These are phyloP conservation scores for Stomorhina lunata DNA, from an alignment of 2,888 invertebrate genomes.

Conservation along the genomic window DNA sequence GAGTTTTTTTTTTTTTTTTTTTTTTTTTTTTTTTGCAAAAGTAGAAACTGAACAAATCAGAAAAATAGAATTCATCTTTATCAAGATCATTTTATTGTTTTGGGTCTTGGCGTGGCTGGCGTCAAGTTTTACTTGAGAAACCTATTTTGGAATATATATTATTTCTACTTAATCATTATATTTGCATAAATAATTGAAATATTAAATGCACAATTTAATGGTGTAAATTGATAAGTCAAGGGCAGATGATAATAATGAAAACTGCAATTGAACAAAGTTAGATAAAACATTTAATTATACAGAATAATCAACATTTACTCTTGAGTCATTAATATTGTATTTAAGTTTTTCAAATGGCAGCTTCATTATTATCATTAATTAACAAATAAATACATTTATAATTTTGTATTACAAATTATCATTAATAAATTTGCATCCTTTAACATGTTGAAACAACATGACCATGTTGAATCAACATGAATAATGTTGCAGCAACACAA, in stretches of 20 bases:
- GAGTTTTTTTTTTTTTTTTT: not conserved
- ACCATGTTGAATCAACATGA: too few relatives aligned
- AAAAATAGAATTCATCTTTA: conserved; percentile 9
- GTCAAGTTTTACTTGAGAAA: conserved; percentile 55
- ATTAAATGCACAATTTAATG: not conserved
- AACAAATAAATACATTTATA: too few relatives aligned
- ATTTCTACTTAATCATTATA: not conserved
- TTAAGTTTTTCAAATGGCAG: too few relatives aligned
- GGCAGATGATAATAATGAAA: conserved; percentile 12
- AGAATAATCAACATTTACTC: too few relatives aligned
- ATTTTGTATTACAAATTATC: too few relatives aligned
- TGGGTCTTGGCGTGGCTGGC: conserved; percentile 55
- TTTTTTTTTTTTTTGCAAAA: conserved; percentile 14
- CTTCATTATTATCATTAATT: too few relatives aligned
- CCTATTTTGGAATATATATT: conserved; percentile 37
- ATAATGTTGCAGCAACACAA: too few relatives aligned
- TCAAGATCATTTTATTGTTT: conserved; percentile 53
- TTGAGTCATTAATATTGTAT: too few relatives aligned
- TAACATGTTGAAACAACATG: too few relatives aligned
- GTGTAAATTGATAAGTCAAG: conserved; percentile 43
- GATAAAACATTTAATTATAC: not conserved
- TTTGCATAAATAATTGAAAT: not conserved
- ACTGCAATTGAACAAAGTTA: not conserved
- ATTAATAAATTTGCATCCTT: too few relatives aligned
- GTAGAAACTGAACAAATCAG: not conserved